Conservation (phyloP, 1,140 invertebrate species). For the Paracyclopina nana region DNA sequence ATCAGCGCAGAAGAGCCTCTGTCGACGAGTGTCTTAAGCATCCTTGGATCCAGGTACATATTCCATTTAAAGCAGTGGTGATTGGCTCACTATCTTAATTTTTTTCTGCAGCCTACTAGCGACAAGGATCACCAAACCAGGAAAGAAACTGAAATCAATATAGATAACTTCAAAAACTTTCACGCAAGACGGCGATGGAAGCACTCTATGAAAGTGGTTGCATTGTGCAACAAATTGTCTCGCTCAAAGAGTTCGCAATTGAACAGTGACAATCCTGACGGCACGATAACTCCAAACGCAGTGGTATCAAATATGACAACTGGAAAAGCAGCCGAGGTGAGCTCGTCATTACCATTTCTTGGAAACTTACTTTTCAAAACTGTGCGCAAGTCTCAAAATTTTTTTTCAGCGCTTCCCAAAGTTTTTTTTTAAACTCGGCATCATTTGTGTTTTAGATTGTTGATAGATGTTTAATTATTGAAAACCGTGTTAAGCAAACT, state of each 20-base stretch:
- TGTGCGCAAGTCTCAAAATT: no score
- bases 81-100: neutral
- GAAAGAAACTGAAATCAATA: slow-evolving; percentile 6
- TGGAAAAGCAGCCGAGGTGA: slow-evolving; percentile 7
- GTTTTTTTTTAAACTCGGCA: no score
- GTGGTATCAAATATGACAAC: slow-evolving; percentile 9
- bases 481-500: no score
- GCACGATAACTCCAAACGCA: neutral
- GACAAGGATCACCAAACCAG: neutral
- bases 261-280: neutral
- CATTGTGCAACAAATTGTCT: slow-evolving; percentile 10
- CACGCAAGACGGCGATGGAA: slow-evolving; percentile 8
- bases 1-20: slow-evolving; percentile 23
- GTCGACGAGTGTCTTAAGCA: slow-evolving; percentile 14
- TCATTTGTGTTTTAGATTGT: no score
- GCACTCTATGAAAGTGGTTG: slow-evolving; percentile 12
- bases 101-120: neutral
- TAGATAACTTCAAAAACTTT: slow-evolving; percentile 11
- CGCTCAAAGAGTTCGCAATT: neutral
- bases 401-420: no score
- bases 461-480: no score
- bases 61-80: neutral
- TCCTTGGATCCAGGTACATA: slow-evolving; percentile 9
- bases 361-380: neutral
- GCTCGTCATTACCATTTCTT: neutral